phyloP scores from a whole-genome alignment of 1,140 invertebrate genomes.

The Drosophila bocqueti region DNA sequence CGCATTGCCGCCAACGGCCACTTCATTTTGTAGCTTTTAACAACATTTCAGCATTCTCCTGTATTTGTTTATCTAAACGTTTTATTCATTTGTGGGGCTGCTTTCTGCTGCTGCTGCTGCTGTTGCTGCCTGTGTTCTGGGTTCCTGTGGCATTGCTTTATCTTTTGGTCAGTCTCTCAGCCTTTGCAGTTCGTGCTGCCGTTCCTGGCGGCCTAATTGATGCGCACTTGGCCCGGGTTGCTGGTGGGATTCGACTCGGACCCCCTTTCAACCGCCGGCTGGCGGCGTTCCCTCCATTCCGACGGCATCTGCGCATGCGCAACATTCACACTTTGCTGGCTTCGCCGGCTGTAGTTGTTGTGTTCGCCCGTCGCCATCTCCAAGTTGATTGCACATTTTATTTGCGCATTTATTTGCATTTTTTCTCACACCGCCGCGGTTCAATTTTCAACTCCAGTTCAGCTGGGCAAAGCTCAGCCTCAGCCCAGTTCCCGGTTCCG shows the following conservation, averaged over 20 bases:
- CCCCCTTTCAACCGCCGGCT: neutral
- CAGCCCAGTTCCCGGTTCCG: neutral
- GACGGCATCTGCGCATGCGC: conserved; percentile 69
- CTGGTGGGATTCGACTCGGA: conserved; percentile 11
- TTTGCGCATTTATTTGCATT: conserved; percentile 84
- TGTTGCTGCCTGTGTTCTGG: conserved; percentile 17
- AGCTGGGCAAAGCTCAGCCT: conserved; percentile 13
- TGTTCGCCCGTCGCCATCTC: conserved; percentile 66
- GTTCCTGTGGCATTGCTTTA: conserved; percentile 52
- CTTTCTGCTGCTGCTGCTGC: conserved; percentile 12
- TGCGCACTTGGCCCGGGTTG: conserved; percentile 63
- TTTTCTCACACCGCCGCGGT: conserved; percentile 73
- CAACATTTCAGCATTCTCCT: conserved; percentile 81
- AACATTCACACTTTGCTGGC: conserved; percentile 78
- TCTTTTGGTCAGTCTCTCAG: conserved; percentile 48
- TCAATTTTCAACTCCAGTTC: conserved; percentile 15
- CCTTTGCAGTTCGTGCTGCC: conserved; percentile 72
- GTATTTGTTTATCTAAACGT: conserved; percentile 82
- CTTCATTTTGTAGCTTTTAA: conserved; percentile 82
- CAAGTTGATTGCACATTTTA: conserved; percentile 81
- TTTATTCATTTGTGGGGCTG: conserved; percentile 71
- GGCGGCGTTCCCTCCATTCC: conserved; percentile 17
- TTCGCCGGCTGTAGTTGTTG: conserved; percentile 25
- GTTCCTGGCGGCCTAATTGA: conserved; percentile 79
- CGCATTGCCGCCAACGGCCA: conserved; percentile 69